Conservation (phyloP, 2,113 vertebrate species). For the Cyanistes caeruleus region DNA sequence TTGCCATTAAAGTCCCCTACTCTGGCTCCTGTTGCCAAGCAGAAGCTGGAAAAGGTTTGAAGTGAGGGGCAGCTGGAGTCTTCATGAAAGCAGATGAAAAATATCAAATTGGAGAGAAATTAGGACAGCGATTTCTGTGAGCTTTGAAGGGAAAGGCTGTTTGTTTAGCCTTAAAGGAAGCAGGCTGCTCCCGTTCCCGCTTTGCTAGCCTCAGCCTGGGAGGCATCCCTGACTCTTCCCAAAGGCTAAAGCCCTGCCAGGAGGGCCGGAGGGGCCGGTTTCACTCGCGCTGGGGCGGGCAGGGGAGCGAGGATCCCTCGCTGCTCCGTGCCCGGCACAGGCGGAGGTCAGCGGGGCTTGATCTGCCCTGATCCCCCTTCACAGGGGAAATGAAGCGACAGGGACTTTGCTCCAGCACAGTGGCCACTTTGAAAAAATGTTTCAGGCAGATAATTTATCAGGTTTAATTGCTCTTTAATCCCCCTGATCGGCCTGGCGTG, state of each 20-base stretch:
- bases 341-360: conserved; percentile 4
- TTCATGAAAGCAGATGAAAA: neutral
- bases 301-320: neutral
- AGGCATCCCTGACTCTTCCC: neutral
- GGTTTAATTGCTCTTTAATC: conserved; percentile 90
- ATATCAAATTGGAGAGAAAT: neutral
- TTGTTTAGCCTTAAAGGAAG: conserved; percentile 21
- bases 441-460: conserved; percentile 78
- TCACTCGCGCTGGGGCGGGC: neutral
- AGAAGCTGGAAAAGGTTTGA: neutral
- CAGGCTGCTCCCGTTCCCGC: neutral
- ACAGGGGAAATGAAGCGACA: conserved; percentile 74
- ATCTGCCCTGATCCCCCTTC: conserved; percentile 67
- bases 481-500: conserved; percentile 88
- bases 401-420: conserved; percentile 76
- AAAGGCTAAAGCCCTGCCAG: neutral
- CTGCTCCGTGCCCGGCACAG: neutral
- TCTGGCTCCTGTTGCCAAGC: neutral
- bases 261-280: neutral
- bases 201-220: neutral
- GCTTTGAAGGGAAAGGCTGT: neutral
- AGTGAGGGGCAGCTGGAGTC: neutral
- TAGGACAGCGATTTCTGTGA: neutral
- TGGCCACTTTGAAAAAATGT: conserved; percentile 80
- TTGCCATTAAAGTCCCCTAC: neutral